Evolutionary conservation across 2,113 vertebrate species (phyloP).

Genomic region (Gnathonemus longibarbis): DNA sequence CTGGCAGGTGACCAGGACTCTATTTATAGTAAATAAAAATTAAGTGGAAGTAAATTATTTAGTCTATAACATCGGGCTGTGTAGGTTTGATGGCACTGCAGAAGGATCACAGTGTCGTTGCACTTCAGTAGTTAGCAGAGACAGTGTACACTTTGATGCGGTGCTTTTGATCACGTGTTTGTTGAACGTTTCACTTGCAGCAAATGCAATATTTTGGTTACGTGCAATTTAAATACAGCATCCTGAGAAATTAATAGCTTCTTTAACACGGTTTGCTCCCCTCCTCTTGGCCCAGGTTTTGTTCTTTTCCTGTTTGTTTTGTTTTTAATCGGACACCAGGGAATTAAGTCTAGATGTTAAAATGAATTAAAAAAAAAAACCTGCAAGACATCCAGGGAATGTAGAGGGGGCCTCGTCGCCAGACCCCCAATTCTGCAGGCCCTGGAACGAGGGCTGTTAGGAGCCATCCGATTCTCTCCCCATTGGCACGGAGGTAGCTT

Average conservation of each 20-base stretch:
- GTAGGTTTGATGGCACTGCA: background rate
- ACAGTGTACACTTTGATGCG: background rate
- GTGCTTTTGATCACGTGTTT: background rate
- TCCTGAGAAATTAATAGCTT: background rate
- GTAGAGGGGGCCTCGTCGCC: background rate
- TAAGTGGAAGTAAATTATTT: background rate
- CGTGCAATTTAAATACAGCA: background rate
- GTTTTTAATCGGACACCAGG: background rate
- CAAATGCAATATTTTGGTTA: background rate
- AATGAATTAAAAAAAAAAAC: background rate
- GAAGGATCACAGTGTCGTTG: background rate
- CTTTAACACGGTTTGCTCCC: background rate
- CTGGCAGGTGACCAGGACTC: background rate
- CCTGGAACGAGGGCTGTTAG: background rate
- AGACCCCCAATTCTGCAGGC: background rate
- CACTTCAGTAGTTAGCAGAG: background rate
- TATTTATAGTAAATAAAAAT: background rate
- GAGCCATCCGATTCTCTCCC: background rate
- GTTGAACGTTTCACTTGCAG: background rate
- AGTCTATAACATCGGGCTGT: background rate
- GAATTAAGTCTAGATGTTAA: background rate
- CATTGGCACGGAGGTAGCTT: background rate
- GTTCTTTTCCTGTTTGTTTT: background rate
- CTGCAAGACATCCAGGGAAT: background rate
- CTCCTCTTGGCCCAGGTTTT: background rate